Base-by-base conservation (phyloP, 2,797 vertebrate genomes). In the Falco peregrinus region DNA sequence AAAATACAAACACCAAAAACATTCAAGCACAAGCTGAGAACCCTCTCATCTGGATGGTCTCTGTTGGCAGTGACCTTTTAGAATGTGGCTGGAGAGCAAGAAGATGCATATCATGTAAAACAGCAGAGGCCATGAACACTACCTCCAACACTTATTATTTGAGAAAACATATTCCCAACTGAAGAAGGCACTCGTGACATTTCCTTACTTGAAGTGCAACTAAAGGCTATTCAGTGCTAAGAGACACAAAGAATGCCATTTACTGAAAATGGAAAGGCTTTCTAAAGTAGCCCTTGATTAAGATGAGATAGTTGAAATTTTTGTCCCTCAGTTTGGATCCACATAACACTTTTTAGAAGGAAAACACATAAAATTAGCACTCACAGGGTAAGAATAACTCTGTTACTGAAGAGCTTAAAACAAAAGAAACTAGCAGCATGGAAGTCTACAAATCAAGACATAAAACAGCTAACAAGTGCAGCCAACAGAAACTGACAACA, bases 51-150 rank as follows among this genome's bases (percentile, higher is more conserved):
- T 60, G 13, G 13, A 67, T 22, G 31, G 7, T 20, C 15, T 60
- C 51, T 71, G 65, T 28, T 65, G 73, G 35, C 70, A 29, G 4
- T 21, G 4, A 47, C 26, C 5, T 71, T 45, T 57, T 10, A 51
- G 24, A 93, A 73, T 22, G 48, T 39, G 19, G 16, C 16, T 70
- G 24, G 10, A 65, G 21, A 92, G n/a, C 20, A 54, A 56, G 11
- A 84, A 5, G 12, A 65, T 35, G 10, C 1, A 1, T 2, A 2
- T 47, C 0, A 0, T 41, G 6, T n/a, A 45, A 39, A 73, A 60
- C 8, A 67, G 37, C 13, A 0, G 1, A 57, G 0, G 0, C 14
- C 48, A 48, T 3, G 2, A 74, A 80, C 6, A 3, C 16, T 41
- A 17, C 45, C 70, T 70, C 48, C 35, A 53, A 74, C 37, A 47